Evolutionary conservation across 2,888 invertebrate species (phyloP), one percentile per base, ranked within the genome.

Genomic region (Drosophila seclusa): DNA sequence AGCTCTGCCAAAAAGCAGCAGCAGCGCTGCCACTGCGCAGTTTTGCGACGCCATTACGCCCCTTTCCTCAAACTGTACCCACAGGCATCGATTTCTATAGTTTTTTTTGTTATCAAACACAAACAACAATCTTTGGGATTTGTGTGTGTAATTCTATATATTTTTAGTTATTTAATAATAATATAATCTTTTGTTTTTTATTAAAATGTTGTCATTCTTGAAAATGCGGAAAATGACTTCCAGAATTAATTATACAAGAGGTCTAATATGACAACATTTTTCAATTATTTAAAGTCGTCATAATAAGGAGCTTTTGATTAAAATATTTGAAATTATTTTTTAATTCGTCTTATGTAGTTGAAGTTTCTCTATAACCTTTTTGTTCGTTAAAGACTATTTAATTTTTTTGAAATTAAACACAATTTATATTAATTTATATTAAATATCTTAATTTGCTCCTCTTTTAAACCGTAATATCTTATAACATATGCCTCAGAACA

Each of bases 11-110:
- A 84, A 74, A 71, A 40, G 68, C 53, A 66, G 54, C 65, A 54
- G 52, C 78, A 68, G 76, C 78, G 69, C 77, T 76, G 76, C 60
- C 64, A 31, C 32, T 52, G 68, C 73, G 45, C 61, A 49, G 55
- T 59, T 64, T 57, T 36, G 55, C 80, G 78, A 72, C 85, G 90
- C 86, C 86, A 89, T 86, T 87, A 64, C 68, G 68, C 62, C 72
- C 50, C 62, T 38, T 31, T 64, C 57, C 52, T 48, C 63, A 52
- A 66, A 65, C 36, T 50, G 11, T 24, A 18, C 34, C 24, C 24
- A 50, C 65, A 68, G 71, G 63, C 87, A 89, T 87, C 82, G 85
- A 84, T 87, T 84, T 74, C 74, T 42, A 64, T 63, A 54, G 60
- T 66, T 75, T 45, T 45, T 13, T 49, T 45, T 18, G 40, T 49